A percentile compares a stretch with the other conserved stretches of the same genome.
Evolutionary conservation across 2,888 invertebrate genomes (phyloP).

Genomic region (Archips crataeganus): DNA sequence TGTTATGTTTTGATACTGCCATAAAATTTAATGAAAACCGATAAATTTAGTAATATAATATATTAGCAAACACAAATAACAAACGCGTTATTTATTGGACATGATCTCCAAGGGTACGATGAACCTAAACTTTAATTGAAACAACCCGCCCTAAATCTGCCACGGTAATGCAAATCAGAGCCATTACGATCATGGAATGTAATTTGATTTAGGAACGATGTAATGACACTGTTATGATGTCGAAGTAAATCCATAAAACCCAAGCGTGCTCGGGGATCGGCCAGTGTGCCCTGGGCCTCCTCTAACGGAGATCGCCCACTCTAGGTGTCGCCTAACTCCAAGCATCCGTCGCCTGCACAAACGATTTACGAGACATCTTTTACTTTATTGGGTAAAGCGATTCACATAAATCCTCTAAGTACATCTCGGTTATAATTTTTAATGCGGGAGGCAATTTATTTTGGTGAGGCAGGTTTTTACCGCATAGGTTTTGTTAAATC

Average conservation of each 20-base stretch:
- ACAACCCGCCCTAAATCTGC: conserved; percentile 19
- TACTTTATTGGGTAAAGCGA: conserved; percentile 81
- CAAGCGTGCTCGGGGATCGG: conserved; percentile 14
- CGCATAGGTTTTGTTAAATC: conserved; percentile 31
- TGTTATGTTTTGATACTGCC: neutral
- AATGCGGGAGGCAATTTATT: conserved; percentile 39
- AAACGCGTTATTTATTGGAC: neutral
- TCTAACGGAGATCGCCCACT: conserved; percentile 82
- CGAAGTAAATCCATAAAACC: conserved; percentile 29
- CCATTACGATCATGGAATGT: conserved; percentile 7
- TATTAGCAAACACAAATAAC: neutral
- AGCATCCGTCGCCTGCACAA: conserved; percentile 67
- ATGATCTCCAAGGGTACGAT: neutral
- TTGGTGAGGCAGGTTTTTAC: conserved; percentile 12
- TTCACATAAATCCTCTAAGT: conserved; percentile 78
- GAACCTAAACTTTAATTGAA: neutral
- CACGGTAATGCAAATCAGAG: conserved; percentile 12
- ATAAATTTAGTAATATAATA: neutral
- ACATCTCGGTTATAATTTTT: conserved; percentile 48
- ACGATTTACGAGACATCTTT: conserved; percentile 80
- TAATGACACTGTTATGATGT: conserved; percentile 37
- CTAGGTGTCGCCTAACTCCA: conserved; percentile 74
- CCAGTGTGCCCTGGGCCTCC: conserved; percentile 50
- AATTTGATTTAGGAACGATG: conserved; percentile 9
- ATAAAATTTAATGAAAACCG: neutral